phyloP scores from a whole-genome alignment of 2,797 vertebrate species.

The Glyptemys insculpta region DNA sequence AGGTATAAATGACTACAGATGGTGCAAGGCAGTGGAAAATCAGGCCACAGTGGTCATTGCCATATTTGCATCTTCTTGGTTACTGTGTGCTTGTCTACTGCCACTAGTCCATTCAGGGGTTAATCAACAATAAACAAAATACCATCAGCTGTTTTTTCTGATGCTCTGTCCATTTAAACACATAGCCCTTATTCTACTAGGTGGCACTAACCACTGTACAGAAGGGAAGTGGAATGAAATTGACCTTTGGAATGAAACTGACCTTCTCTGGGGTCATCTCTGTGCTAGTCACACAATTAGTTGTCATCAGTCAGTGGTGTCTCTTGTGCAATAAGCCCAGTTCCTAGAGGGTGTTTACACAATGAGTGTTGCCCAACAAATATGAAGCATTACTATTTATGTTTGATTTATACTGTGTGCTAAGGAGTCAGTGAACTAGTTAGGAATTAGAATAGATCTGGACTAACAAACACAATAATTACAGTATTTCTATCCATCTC shows the following conservation, averaged over 20 bases:
- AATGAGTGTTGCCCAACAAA: constrained; percentile 34
- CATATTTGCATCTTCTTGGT: not conserved
- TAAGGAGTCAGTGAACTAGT: not conserved
- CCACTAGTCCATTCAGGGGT: not conserved
- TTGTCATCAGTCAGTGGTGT: not conserved
- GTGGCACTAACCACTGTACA: not conserved
- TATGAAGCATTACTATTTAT: not conserved
- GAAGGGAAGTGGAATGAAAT: not conserved
- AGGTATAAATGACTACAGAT: not conserved
- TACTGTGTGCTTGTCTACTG: not conserved
- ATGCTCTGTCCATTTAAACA: constrained; percentile 20
- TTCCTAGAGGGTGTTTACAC: constrained; percentile 12
- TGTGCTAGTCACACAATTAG: not conserved
- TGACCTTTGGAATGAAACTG: not conserved
- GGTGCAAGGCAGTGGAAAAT: not conserved
- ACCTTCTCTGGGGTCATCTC: not conserved
- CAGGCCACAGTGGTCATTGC: not conserved
- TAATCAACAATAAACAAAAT: constrained; percentile 1
- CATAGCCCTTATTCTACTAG: not conserved
- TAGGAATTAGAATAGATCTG: not conserved
- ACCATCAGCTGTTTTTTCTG: not conserved
- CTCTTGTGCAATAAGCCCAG: not conserved
- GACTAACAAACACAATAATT: not conserved
- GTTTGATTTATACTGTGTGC: not conserved
- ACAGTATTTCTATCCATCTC: not conserved